phyloP scores from a whole-genome alignment of 2,113 vertebrate species.

The Alectura lathami region DNA sequence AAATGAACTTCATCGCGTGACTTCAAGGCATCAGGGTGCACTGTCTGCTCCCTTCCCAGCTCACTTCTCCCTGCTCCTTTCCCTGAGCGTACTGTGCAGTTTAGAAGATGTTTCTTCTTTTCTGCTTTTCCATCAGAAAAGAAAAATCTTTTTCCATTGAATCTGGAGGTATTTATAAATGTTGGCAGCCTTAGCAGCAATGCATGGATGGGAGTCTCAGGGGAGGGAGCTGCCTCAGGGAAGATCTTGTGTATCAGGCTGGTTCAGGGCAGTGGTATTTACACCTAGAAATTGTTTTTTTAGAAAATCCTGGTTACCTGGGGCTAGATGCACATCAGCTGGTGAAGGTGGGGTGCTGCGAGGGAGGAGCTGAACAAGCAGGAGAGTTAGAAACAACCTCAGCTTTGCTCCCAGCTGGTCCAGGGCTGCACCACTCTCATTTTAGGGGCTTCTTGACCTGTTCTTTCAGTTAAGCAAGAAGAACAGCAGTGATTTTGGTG shows the following conservation, averaged over 20 bases:
- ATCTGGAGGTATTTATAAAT: not conserved
- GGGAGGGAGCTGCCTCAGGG: not conserved
- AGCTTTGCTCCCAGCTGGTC: not conserved
- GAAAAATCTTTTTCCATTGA: not conserved
- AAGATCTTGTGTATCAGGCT: rapidly evolving
- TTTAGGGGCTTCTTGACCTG: not conserved
- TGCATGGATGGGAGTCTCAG: not conserved
- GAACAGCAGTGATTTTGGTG: rapidly evolving
- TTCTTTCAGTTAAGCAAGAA: not conserved
- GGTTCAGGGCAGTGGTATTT: not conserved
- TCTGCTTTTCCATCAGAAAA: not conserved
- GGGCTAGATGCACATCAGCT: not conserved
- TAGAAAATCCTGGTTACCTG: not conserved
- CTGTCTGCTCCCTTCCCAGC: not conserved
- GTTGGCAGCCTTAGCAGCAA: not conserved
- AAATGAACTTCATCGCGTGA: constrained; percentile 45
- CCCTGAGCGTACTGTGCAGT: not conserved
- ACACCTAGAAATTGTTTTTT: not conserved
- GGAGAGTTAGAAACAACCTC: not conserved
- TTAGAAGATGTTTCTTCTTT: not conserved
- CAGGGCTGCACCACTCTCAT: rapidly evolving
- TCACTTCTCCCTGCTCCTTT: rapidly evolving
- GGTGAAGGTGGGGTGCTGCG: not conserved
- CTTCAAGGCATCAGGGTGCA: not conserved
- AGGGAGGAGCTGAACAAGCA: not conserved